A percentile compares a stretch with the other conserved stretches of the same genome.
These are phyloP conservation scores for Mormyrops attenuatus DNA, from an alignment of 2,797 vertebrate genomes.

Conservation along the genomic window DNA sequence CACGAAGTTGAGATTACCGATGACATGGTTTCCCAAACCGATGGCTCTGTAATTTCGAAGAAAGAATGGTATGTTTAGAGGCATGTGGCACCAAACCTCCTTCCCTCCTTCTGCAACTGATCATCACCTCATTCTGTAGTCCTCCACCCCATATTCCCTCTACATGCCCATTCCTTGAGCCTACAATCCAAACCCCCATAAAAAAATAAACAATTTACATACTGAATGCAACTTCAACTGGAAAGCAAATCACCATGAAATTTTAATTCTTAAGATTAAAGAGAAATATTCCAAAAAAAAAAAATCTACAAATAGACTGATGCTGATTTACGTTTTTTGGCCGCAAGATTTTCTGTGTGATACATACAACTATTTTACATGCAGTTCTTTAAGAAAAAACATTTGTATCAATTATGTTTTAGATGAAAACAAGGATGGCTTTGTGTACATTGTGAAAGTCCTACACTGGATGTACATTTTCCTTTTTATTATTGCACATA, in stretches of 20 bases:
- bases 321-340: constrained; percentile 37
- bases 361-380: constrained; percentile 49
- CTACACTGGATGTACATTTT: constrained; percentile 33
- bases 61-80: constrained; percentile 99
- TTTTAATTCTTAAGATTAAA: constrained; percentile 41
- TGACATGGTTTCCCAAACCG: constrained; percentile 97
- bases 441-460: constrained; percentile 51
- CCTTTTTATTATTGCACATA: constrained; percentile 23
- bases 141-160: constrained; percentile 34
- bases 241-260: constrained; percentile 42
- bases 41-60: constrained; percentile 99
- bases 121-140: constrained; percentile 36
- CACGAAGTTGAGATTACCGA: constrained; percentile 87
- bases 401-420: constrained; percentile 64
- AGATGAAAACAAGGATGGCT: constrained; percentile 55
- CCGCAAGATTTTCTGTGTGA: constrained; percentile 47
- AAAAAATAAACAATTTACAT: constrained; percentile 42
- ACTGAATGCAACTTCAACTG: constrained; percentile 45
- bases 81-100: constrained; percentile 35
- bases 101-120: constrained; percentile 42
- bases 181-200: constrained; percentile 36
- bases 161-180: constrained; percentile 14
- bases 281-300: constrained; percentile 30
- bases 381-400: constrained; percentile 26
- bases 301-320: constrained; percentile 42